Evolutionary conservation across 2,113 vertebrate species (phyloP).

Genomic region (Melanotaenia duboulayi): DNA sequence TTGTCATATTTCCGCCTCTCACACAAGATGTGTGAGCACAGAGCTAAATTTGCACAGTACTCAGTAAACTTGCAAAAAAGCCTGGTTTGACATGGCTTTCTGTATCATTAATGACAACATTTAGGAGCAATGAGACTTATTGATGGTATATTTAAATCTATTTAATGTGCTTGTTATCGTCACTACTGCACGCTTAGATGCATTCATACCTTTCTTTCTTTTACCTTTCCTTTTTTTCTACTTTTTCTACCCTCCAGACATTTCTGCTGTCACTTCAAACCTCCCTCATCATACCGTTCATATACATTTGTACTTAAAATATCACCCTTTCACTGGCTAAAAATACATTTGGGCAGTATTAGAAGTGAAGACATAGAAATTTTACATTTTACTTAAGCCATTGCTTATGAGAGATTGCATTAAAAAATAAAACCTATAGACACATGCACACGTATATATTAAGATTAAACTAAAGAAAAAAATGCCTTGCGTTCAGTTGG

Average conservation of each 20-base stretch:
- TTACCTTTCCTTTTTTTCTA: background rate
- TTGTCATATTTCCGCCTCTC: background rate
- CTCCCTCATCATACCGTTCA: slow-evolving; percentile 37
- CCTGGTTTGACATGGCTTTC: background rate
- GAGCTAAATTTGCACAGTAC: background rate
- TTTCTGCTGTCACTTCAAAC: slow-evolving; percentile 47
- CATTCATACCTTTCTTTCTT: slow-evolving; percentile 12
- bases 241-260: slow-evolving; percentile 31
- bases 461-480: slow-evolving; percentile 14
- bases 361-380: slow-evolving; percentile 2
- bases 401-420: background rate
- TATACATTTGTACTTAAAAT: slow-evolving; percentile 3
- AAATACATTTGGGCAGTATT: slow-evolving; percentile 17
- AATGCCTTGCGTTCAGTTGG: slow-evolving; percentile 41
- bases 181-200: background rate
- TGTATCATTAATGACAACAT: background rate
- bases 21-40: background rate
- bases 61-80: background rate
- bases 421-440: slow-evolving; percentile 12
- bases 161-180: slow-evolving; percentile 2
- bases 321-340: slow-evolving; percentile 15
- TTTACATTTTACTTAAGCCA: slow-evolving; percentile 25
- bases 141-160: background rate
- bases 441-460: background rate
- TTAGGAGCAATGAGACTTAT: background rate